Evolutionary conservation across 2,113 vertebrate genomes (phyloP), one percentile per base, ranked within the genome.

Genomic region (Entomyzon cyanotis): DNA sequence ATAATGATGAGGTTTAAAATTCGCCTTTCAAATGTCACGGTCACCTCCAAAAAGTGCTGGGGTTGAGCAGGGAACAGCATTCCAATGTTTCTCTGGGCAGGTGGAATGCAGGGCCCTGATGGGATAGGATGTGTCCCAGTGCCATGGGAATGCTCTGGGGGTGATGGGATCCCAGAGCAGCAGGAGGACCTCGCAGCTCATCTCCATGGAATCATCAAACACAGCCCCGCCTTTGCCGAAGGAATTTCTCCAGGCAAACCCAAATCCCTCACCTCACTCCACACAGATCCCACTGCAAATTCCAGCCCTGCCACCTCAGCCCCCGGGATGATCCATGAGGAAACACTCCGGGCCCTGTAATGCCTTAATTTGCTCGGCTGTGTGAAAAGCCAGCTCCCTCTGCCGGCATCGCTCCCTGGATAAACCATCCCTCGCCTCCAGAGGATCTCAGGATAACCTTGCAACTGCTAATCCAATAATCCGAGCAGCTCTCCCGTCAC

Each of bases 301-400:
- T 82, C 77, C 94, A 95, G 33, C 59, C 47, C n/a, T 0, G 11
- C 10, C 14, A 7, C 56, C 63, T 46, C 46, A 2, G 0, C 7
- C 62, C 37, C 25, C 0, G 3, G 58, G 85, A 55, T 52, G 56
- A 67, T 56, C 42, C 3, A 1, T 37, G 79, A 78, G 86, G 42
- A 69, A 86, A 80, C 53, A 11, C 50, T 68, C 56, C 0, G 1
- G 1, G 42, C 39, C 37, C 28, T 3, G 17, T 12, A 42, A 74
- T 0, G 47, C 86, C 75, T 75, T 35, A 4, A 56, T 77, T 46
- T 59, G 18, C 92, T 35, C 0, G 2, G 71, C 63, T 47, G 41
- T 4, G 10, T 22, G 86, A 70, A 92, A 87, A 78, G 46, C 20
- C 93, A 86, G 96, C 92, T 95, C 95, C 95, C 95, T 94, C 96